Conservation (phyloP, 2,797 vertebrate genomes). For the Enteromius argenteus region DNA sequence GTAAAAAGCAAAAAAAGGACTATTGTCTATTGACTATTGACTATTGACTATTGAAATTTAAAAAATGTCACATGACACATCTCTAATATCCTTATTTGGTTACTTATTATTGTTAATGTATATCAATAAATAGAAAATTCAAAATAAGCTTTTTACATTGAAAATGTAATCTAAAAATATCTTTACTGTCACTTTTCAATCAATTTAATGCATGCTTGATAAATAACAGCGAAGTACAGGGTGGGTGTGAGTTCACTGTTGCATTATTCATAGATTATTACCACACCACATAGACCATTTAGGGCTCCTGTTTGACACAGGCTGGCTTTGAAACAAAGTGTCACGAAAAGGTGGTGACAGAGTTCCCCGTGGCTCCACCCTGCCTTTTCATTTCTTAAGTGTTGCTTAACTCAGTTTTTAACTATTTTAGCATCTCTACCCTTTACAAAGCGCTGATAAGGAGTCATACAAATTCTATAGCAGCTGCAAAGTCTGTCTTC, state of each 20-base stretch:
- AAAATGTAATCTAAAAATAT: neutral
- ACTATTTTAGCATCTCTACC: neutral
- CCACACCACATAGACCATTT: constrained; percentile 49
- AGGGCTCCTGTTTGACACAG: constrained; percentile 48
- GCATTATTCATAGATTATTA: constrained; percentile 61
- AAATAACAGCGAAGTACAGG: constrained; percentile 5
- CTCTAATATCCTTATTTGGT: neutral
- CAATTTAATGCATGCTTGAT: neutral
- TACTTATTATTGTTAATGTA: neutral
- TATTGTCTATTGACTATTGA: no score
- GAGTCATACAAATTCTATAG: neutral
- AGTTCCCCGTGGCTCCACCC: neutral
- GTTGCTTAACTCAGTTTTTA: neutral
- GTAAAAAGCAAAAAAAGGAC: neutral
- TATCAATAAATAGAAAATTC: neutral
- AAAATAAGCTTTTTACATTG: neutral
- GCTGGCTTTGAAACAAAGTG: constrained; percentile 28
- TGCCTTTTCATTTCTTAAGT: neutral
- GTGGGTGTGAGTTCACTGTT: constrained; percentile 47
- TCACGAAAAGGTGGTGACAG: constrained; percentile 38
- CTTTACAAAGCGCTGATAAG: neutral
- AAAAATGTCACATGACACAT: neutral
- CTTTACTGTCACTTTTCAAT: neutral
- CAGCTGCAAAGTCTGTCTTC: constrained; percentile 19
- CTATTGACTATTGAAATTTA: no score